Percentiles rank a stretch among this genome's conserved stretches.
Conservation (phyloP, 2,888 invertebrate species). For the Xylota segnis region DNA sequence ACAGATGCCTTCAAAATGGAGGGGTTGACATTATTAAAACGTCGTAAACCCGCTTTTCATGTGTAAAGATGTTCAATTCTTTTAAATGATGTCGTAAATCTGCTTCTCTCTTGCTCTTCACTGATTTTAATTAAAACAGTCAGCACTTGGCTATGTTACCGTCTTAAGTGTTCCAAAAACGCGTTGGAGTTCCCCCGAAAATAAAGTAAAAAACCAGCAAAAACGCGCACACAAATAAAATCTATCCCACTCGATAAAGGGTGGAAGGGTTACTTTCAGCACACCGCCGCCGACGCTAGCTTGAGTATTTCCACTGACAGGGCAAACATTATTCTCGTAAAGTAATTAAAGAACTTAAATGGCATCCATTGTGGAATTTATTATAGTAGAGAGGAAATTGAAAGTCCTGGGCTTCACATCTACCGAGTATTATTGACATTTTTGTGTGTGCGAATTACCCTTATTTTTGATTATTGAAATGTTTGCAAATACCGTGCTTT, state of each 20-base stretch:
- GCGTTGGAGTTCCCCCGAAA: slow-evolving; percentile 18
- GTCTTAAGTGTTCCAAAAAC: slow-evolving; percentile 15
- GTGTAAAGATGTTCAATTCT: slow-evolving; percentile 51
- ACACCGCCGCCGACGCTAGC: slow-evolving; percentile 18
- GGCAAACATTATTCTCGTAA: slow-evolving; percentile 46
- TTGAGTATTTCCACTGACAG: slow-evolving; percentile 26
- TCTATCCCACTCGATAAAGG: slow-evolving; percentile 1
- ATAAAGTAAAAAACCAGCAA: slow-evolving; percentile 20
- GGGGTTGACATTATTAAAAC: slow-evolving; percentile 51
- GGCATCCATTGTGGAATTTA: slow-evolving; percentile 53
- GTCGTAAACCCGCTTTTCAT: slow-evolving; percentile 48
- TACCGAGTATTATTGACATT: background rate
- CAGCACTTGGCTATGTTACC: slow-evolving; percentile 30
- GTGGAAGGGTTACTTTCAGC: slow-evolving; percentile 31
- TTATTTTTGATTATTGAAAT: slow-evolving; percentile 13
- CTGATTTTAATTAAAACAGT: slow-evolving; percentile 61
- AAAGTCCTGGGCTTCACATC: slow-evolving; percentile 1
- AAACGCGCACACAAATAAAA: slow-evolving; percentile 20
- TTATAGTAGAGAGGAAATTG: background rate
- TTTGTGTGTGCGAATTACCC: background rate
- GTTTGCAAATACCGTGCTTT: background rate
- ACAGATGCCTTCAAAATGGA: slow-evolving; percentile 1
- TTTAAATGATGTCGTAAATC: slow-evolving; percentile 48
- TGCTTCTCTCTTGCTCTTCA: slow-evolving; percentile 23
- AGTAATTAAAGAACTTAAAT: slow-evolving; percentile 63